Conservation (phyloP, 2,797 vertebrate genomes). For the Neostethus bicornis region DNA sequence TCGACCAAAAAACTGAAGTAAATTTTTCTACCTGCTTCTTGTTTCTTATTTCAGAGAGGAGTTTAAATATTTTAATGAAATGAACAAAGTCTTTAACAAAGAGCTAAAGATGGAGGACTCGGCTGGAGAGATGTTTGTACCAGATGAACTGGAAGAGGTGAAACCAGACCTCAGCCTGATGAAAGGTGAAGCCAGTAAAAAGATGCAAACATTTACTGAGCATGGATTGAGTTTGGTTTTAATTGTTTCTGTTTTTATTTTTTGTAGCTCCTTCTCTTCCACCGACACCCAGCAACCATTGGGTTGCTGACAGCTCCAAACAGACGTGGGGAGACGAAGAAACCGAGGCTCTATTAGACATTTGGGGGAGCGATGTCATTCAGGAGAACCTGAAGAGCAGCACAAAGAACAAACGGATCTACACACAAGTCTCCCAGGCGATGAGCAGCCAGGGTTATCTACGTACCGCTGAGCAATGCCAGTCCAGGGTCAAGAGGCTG, state of each 20-base stretch:
- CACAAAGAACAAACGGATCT: constrained; percentile 77
- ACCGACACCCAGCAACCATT: constrained; percentile 39
- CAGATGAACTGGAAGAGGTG: constrained; percentile 55
- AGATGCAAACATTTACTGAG: not conserved
- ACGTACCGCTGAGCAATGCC: constrained; percentile 77
- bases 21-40: not conserved
- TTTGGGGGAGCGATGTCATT: constrained; percentile 76
- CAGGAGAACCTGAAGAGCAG: constrained; percentile 72
- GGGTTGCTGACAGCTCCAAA: constrained; percentile 63
- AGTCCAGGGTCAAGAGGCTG: constrained; percentile 79
- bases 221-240: not conserved
- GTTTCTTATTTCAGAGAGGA: constrained; percentile 58
- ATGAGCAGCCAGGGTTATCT: constrained; percentile 72
- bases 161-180: constrained; percentile 34
- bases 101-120: constrained; percentile 54
- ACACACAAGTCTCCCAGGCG: constrained; percentile 70
- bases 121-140: constrained; percentile 15
- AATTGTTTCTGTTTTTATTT: not conserved
- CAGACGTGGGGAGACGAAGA: constrained; percentile 72
- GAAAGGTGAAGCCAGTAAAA: constrained; percentile 52
- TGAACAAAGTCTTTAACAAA: constrained; percentile 74
- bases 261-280: not conserved
- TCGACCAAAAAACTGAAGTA: not conserved
- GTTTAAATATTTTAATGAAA: constrained; percentile 75
- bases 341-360: constrained; percentile 70